phyloP scores from a whole-genome alignment of 1,140 invertebrate species.

The Euura lappo region DNA sequence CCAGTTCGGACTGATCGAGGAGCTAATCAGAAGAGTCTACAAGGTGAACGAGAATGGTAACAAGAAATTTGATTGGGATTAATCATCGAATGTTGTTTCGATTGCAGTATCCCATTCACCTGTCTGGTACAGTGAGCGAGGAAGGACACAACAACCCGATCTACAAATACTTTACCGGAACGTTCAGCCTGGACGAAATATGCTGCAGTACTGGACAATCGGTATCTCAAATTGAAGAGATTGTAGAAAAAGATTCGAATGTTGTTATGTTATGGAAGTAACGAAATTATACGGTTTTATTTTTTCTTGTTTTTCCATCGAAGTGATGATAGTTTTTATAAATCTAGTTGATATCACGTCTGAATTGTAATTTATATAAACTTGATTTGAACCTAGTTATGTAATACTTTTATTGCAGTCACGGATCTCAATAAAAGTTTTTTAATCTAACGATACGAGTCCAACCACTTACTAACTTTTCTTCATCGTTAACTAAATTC shows the following conservation, averaged over 20 bases:
- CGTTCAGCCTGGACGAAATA: constrained; percentile 85
- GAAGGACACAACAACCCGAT: constrained; percentile 47
- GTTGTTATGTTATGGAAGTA: constrained; percentile 86
- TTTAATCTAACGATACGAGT: too few relatives aligned
- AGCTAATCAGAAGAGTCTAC: constrained; percentile 82
- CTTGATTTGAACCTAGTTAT: too few relatives aligned
- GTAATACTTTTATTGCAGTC: too few relatives aligned
- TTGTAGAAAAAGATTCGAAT: constrained; percentile 85
- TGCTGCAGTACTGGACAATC: constrained; percentile 86
- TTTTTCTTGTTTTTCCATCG: too few relatives aligned
- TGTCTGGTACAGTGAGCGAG: constrained; percentile 45
- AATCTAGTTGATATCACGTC: constrained; percentile 6
- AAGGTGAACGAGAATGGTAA: constrained; percentile 60
- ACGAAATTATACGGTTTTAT: constrained; percentile 17
- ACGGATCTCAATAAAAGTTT: too few relatives aligned
- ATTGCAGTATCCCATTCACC: constrained; percentile 60
- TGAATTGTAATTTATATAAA: too few relatives aligned
- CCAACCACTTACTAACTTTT: too few relatives aligned
- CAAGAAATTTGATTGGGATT: constrained; percentile 12
- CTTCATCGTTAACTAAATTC: too few relatives aligned
- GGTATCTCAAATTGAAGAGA: constrained; percentile 81
- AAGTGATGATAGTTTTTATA: constrained; percentile 9
- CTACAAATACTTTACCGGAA: constrained; percentile 78
- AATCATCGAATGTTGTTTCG: constrained; percentile 11
- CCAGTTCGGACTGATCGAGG: constrained; percentile 88